phyloP scores from a whole-genome alignment of 2,113 vertebrate species.

The Salminus brasiliensis region DNA sequence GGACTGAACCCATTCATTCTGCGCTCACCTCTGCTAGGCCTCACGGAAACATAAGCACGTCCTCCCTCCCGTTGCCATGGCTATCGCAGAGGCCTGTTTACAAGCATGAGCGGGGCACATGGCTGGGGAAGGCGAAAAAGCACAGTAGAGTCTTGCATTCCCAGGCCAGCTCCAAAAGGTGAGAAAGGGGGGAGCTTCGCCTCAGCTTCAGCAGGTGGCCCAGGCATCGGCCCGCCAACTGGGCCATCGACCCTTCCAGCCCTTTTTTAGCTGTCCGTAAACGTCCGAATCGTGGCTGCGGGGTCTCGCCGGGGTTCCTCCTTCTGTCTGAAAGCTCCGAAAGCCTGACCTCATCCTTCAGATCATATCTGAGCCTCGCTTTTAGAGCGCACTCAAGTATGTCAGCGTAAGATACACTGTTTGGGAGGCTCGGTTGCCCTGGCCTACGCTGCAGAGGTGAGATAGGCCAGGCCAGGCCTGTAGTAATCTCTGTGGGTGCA shows the following conservation, averaged over 20 bases:
- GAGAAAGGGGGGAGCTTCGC: neutral
- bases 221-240: neutral
- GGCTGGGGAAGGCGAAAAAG: slow-evolving; percentile 41
- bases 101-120: slow-evolving; percentile 40
- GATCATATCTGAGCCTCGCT: slow-evolving; percentile 35
- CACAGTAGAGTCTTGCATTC: slow-evolving; percentile 35
- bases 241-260: too few species aligned
- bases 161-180: slow-evolving; percentile 20
- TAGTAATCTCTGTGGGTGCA: slow-evolving; percentile 30
- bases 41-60: slow-evolving; percentile 52
- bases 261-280: neutral
- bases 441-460: neutral
- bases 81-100: slow-evolving; percentile 40
- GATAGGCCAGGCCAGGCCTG: neutral
- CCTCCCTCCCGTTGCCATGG: slow-evolving; percentile 49
- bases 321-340: neutral
- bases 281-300: neutral
- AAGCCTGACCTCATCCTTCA: slow-evolving; percentile 35
- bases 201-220: too few species aligned
- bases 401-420: neutral
- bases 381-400: slow-evolving; percentile 24
- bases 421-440: neutral
- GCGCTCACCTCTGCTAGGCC: slow-evolving; percentile 44
- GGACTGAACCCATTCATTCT: slow-evolving; percentile 47
- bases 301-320: neutral